A percentile compares a stretch with the other conserved stretches of the same genome.
These are phyloP conservation scores for Rhabdomys pumilio DNA, from an alignment of 2,797 vertebrate species.

Conservation along the genomic window DNA sequence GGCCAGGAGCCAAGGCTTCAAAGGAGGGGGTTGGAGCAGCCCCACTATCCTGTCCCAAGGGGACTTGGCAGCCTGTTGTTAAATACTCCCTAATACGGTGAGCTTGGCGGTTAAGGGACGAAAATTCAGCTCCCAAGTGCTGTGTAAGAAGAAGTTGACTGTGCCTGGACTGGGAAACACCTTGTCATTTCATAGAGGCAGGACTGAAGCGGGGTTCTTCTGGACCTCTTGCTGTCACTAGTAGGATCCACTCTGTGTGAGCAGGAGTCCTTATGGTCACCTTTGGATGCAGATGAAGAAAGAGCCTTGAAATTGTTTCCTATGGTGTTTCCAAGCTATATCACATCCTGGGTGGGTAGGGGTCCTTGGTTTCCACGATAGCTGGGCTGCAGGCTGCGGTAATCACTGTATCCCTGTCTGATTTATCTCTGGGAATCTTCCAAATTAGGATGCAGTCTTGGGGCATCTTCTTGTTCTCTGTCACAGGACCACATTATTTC, in stretches of 20 bases:
- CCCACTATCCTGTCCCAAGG: constrained; percentile 74
- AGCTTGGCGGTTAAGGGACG: not conserved
- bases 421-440: not conserved
- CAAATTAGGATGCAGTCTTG: not conserved
- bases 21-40: not conserved
- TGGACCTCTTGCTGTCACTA: not conserved
- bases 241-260: too few relatives aligned
- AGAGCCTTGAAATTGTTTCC: not conserved
- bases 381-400: not conserved
- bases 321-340: not conserved
- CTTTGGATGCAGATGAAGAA: not conserved
- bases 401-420: not conserved
- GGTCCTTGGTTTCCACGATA: not conserved
- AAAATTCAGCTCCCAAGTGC: not conserved
- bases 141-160: not conserved
- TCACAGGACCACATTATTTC: not conserved
- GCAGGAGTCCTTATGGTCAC: too few relatives aligned
- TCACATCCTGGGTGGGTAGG: too few relatives aligned
- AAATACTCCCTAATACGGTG: constrained; percentile 1
- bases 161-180: not conserved
- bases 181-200: not conserved
- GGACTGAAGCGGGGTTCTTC: not conserved
- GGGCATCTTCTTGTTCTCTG: not conserved
- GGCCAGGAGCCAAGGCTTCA: not conserved
- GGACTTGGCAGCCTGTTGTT: constrained; percentile 69